Base-by-base conservation (phyloP, 2,113 vertebrate species). In the Hepsetus odoe region DNA sequence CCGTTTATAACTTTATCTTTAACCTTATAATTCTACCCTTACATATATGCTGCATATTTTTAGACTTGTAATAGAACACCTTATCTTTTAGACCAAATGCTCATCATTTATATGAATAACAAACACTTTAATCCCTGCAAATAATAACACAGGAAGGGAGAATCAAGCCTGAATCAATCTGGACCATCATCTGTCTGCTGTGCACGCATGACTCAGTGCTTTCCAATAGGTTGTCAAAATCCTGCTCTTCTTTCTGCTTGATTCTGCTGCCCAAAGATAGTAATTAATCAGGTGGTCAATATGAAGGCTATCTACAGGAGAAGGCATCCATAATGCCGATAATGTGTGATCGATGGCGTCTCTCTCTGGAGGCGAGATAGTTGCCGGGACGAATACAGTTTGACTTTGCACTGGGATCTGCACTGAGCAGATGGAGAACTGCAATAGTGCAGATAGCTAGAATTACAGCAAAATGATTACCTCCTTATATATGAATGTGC, bases 241-340 rank as follows among this genome's bases (percentile, higher is more conserved):
- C 30, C 38, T 18, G 7, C 33, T 74, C 53, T 26, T 42, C 24
- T 71, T n/a, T 30, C 67, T 20, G 22, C 70, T 73, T 59, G 26
- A 40, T 66, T 79, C 87, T 83, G 87, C 65, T 75, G 87, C 90
- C 89, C 88, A 89, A 88, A 90, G 90, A 90, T 89, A 88, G 91
- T 89, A 89, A 92, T 92, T 92, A 92, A 92, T 92, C 91, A 91
- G 85, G 58, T 53, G 88, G 88, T 92, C 90, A 75, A 92, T 91
- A 85, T 76, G 86, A 84, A 87, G 88, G 90, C 90, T 86, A 89
- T 89, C 89, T 91, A 84, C 84, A 86, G 86, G 89, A 85, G 64
- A 83, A 82, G 86, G 86, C 85, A 82, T 92, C 90, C 85, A 87
- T 92, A 90, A 87, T 89, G 89, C 88, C 89, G 82, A 91, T 93